A percentile compares a stretch with the other conserved stretches of the same genome.
phyloP scores from a whole-genome alignment of 2,113 vertebrate genomes.

The Seriola rivoliana region DNA sequence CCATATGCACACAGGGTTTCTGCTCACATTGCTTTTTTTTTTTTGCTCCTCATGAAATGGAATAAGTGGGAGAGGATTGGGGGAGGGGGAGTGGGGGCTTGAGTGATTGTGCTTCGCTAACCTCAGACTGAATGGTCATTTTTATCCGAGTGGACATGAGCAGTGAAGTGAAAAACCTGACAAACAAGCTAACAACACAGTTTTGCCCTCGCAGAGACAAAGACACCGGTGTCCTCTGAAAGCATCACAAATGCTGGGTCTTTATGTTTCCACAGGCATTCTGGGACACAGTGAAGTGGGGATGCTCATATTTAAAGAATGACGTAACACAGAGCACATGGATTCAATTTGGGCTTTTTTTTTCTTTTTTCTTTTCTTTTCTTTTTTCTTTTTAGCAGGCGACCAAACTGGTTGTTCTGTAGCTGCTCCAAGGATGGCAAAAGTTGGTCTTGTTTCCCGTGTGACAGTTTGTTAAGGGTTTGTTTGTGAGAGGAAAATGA shows the following conservation, averaged over 20 bases:
- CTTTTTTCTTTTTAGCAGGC: constrained; percentile 6
- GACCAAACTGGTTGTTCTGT: constrained; percentile 19
- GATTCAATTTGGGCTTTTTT: constrained; percentile 61
- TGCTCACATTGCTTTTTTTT: constrained; percentile 59
- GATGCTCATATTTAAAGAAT: constrained; percentile 71
- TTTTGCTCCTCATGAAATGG: constrained; percentile 26
- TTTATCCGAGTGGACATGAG: constrained; percentile 77
- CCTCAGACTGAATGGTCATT: constrained; percentile 67
- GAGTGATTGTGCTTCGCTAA: constrained; percentile 35
- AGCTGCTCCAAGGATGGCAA: constrained; percentile 21
- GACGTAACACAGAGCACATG: constrained; percentile 69
- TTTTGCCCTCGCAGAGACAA: constrained; percentile 70
- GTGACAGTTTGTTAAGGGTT: not conserved
- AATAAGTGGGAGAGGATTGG: constrained; percentile 30
- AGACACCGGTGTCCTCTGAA: constrained; percentile 74
- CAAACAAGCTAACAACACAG: constrained; percentile 63
- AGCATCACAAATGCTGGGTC: constrained; percentile 43
- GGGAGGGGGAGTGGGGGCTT: not conserved
- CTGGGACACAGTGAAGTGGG: constrained; percentile 61
- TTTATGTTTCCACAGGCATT: constrained; percentile 66
- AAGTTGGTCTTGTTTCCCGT: not conserved
- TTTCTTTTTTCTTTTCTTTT: constrained; percentile 16
- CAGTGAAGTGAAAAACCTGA: constrained; percentile 74
- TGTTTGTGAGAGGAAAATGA: not conserved
- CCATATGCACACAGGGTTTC: constrained; percentile 29